Evolutionary conservation across 2,888 invertebrate genomes (phyloP).

Genomic region (Chloroclystis v-ata): DNA sequence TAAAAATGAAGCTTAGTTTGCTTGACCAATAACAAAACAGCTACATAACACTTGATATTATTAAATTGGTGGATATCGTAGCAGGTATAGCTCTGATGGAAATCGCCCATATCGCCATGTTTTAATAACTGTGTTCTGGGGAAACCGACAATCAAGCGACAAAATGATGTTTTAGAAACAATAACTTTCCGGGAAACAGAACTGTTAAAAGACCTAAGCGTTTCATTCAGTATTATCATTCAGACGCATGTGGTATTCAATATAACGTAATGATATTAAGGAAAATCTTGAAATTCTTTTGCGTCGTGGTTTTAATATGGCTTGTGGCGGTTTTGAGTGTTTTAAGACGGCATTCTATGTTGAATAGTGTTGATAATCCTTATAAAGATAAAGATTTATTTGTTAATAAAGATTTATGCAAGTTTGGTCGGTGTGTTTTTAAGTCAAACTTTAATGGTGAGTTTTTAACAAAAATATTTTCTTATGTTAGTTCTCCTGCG

Average conservation of each 20-base stretch:
- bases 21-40: too few species aligned
- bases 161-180: not conserved
- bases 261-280: slow-evolving; percentile 19
- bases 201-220: not conserved
- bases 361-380: slow-evolving; percentile 18
- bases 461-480: not conserved
- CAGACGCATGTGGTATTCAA: not conserved
- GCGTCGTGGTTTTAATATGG: slow-evolving; percentile 41
- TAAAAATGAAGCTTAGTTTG: too few species aligned
- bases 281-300: slow-evolving; percentile 30
- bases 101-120: too few species aligned
- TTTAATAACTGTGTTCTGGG: not conserved
- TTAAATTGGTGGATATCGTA: too few species aligned
- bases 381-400: not conserved
- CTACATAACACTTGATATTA: too few species aligned
- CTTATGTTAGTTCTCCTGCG: too few species aligned
- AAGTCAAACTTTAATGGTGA: not conserved
- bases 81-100: too few species aligned
- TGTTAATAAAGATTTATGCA: not conserved
- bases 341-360: slow-evolving; percentile 32
- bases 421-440: not conserved
- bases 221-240: not conserved
- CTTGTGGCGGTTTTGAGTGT: slow-evolving; percentile 41
- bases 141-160: not conserved
- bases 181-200: slow-evolving; percentile 4